phyloP scores from a whole-genome alignment of 2,113 vertebrate genomes.

The Spea bombifrons region DNA sequence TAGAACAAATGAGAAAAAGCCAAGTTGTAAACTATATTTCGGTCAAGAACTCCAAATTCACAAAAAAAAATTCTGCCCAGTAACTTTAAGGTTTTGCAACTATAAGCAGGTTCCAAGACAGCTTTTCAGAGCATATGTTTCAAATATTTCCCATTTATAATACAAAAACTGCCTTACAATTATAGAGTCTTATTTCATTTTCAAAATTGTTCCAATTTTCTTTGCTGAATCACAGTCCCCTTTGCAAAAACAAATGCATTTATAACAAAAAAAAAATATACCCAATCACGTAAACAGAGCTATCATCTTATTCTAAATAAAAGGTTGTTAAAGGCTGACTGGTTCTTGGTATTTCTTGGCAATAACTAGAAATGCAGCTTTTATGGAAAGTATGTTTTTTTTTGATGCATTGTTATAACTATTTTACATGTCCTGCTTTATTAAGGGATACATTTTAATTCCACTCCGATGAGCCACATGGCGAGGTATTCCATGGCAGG shows the following conservation, averaged over 20 bases:
- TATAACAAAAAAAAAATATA: constrained; percentile 31
- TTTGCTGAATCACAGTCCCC: constrained; percentile 31
- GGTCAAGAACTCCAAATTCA: not conserved
- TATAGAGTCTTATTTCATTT: constrained; percentile 35
- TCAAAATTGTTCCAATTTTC: constrained; percentile 31
- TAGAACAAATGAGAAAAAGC: constrained; percentile 17
- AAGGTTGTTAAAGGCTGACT: not conserved
- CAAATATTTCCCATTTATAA: constrained; percentile 36
- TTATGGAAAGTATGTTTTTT: not conserved
- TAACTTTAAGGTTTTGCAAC: constrained; percentile 28
- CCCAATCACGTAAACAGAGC: constrained; percentile 16
- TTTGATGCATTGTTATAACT: not conserved
- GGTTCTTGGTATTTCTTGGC: not conserved
- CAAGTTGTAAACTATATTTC: constrained; percentile 14
- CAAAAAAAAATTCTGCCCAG: constrained; percentile 22
- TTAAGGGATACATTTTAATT: constrained; percentile 54
- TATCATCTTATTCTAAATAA: not conserved
- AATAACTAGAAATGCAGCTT: not conserved
- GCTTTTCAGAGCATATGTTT: constrained; percentile 30
- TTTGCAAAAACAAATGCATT: constrained; percentile 15
- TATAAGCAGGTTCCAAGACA: constrained; percentile 11
- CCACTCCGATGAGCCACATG: constrained; percentile 54
- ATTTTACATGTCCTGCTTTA: constrained; percentile 20
- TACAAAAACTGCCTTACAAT: constrained; percentile 27
- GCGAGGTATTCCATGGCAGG: constrained; percentile 58